Evolutionary conservation across 2,113 vertebrate species (phyloP), one percentile per base, ranked within the genome.

Genomic region (Hyperopisus bebe): DNA sequence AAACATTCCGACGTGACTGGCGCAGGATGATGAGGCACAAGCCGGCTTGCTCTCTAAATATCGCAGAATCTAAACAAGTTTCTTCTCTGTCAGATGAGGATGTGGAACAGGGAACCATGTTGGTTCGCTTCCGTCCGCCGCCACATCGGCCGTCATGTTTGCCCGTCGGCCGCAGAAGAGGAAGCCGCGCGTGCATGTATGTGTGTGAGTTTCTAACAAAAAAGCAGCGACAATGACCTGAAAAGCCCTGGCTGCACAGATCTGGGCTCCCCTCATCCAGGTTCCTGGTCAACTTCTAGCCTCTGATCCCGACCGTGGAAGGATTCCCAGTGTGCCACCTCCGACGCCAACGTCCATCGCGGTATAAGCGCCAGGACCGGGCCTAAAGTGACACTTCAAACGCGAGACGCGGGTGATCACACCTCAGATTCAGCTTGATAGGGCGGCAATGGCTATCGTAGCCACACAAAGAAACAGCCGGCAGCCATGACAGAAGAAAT

Each of bases 21-120:
- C 9, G 42, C 84, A 51, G n/a, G 21, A n/a, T 27, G 44, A 7
- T 48, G 47, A 21, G 24, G 84, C 53, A 9, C 15, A 6, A 9
- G 48, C 13, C 11, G 85, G 48, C 5, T 5, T 55, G 48, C 27
- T 53, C n/a, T n/a, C 19, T 35, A 4, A 27, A 47, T 39, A 27
- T 15, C 15, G 48, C 19, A 47, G 27, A 27, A 50, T 24, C 8
- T 15, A 92, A 92, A 91, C 88, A 86, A 50, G 39, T 15, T 62
- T 31, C 90, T 92, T 90, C 92, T 88, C 89, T 90, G 83, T 53
- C 92, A 92, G 90, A 93, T 94, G 94, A 95, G 95, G 95, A 95
- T 95, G 94, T 96, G 87, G 92, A 95, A 94, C 93, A 93, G 91
- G 95, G 95, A 95, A 95, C 92, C 92, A 91, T 90, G 89, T 88